phyloP scores from a whole-genome alignment of 1,140 invertebrate species.

The Ostrea edulis region DNA sequence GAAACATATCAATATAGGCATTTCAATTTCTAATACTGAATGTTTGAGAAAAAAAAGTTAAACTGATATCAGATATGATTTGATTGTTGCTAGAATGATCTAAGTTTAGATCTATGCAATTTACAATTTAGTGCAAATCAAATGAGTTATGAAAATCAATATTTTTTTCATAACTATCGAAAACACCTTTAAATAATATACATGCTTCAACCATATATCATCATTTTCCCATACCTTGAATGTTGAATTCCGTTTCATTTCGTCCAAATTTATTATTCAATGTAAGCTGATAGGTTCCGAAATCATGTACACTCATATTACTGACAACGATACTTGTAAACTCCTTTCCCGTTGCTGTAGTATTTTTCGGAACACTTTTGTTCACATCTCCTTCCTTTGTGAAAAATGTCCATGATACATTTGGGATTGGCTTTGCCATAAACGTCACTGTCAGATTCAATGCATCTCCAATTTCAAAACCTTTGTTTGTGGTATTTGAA shows the following conservation, averaged over 20 bases:
- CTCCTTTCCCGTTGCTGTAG: neutral
- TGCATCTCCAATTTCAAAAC: neutral
- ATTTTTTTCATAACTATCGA: too few species aligned
- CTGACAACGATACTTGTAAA: neutral
- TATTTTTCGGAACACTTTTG: neutral
- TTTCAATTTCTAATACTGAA: too few species aligned
- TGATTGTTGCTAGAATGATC: too few species aligned
- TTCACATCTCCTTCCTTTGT: neutral
- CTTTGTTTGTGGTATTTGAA: neutral
- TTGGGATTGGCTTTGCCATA: neutral
- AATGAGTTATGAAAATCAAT: too few species aligned
- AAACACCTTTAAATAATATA: too few species aligned
- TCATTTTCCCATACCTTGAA: neutral
- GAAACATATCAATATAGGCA: too few species aligned
- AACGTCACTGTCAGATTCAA: neutral
- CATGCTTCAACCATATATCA: too few species aligned
- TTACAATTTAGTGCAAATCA: too few species aligned
- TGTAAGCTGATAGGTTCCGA: neutral
- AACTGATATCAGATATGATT: too few species aligned
- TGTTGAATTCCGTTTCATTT: neutral
- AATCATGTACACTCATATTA: neutral
- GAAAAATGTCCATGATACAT: neutral
- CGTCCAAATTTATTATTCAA: neutral
- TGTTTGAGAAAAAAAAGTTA: too few species aligned
- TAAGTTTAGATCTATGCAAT: too few species aligned